Conservation (phyloP, 2,113 vertebrate species). For the Opisthocomus hoazin region DNA sequence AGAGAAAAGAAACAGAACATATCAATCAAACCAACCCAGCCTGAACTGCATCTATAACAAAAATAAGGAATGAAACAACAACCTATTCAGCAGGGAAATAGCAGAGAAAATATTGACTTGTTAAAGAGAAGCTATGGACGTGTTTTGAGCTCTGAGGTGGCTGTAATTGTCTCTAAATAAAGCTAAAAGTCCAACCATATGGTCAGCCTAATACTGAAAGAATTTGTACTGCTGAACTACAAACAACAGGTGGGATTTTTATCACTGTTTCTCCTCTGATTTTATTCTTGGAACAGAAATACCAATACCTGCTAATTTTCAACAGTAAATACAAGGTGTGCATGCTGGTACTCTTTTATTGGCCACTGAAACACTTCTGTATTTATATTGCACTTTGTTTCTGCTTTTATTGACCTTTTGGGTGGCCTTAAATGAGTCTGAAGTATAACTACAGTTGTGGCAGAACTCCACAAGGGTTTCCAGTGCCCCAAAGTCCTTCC, state of each 20-base stretch:
- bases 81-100: not conserved
- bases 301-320: not conserved
- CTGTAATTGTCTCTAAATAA: slow-evolving; percentile 30
- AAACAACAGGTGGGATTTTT: not conserved
- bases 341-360: rapidly evolving
- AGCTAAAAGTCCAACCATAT: not conserved
- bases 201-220: not conserved
- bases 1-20: slow-evolving; percentile 43
- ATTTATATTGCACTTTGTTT: not conserved
- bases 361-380: not conserved
- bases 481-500: rapidly evolving
- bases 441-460: not conserved
- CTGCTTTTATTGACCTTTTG: not conserved
- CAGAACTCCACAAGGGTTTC: not conserved
- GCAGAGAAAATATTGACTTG: slow-evolving; percentile 23
- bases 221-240: not conserved
- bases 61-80: slow-evolving; percentile 7
- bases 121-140: not conserved
- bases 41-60: not conserved
- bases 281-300: not conserved
- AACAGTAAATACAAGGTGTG: not conserved
- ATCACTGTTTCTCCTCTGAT: not conserved
- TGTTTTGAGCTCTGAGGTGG: not conserved
- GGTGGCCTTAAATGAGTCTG: not conserved
- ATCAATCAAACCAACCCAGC: slow-evolving; percentile 43